Evolutionary conservation across 2,888 invertebrate species (phyloP), one percentile per base, ranked within the genome.

Genomic region (Drosophila percnosoma): DNA sequence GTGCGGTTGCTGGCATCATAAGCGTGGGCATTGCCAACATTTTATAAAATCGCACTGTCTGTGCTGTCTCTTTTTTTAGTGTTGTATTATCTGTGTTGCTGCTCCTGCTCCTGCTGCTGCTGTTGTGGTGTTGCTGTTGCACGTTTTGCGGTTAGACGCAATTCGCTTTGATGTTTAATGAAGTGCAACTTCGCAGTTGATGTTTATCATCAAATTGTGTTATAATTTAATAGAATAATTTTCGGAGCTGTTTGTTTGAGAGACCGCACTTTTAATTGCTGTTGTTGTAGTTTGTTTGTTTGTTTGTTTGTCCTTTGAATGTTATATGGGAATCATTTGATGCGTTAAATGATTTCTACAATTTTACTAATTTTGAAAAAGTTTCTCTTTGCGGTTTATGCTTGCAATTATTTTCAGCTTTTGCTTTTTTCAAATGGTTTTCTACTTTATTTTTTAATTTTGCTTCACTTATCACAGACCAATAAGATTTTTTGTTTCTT

Each of bases 21-120:
- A 93, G 87, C 85, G 93, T 93, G 91, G 93, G 93, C 93, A 93
- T 93, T 81, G 93, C 93, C 93, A 93, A 93, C 93, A 93, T 93
- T 73, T 87, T 91, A 91, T 71, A 33, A 65, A 54, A 61, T 54
- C 52, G 71, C 71, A 59, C 59, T 62, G 67, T 49, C 65, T 70
- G 75, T 68, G 78, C 79, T 78, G 42, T 67, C 68, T 72, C 49
- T 66, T 61, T 59, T 74, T 75, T 59, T 76, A 57, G 24, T 15
- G 15, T 1, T 45, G 55, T 63, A 65, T 49, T 74, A 65, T 45
- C 71, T 52, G 51, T 69, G 18, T 10, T n/a, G 38, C 38, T 75
- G 71, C 59, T 78, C 68, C 57, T 67, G 58, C 69, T 78, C 63
- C 53, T 78, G 68, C 58, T 76, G 62, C 34, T 68, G 68, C 38